A percentile compares a stretch with the other conserved stretches of the same genome.
Conservation (phyloP, 2,113 vertebrate species). For the Sceloporus tristichus region DNA sequence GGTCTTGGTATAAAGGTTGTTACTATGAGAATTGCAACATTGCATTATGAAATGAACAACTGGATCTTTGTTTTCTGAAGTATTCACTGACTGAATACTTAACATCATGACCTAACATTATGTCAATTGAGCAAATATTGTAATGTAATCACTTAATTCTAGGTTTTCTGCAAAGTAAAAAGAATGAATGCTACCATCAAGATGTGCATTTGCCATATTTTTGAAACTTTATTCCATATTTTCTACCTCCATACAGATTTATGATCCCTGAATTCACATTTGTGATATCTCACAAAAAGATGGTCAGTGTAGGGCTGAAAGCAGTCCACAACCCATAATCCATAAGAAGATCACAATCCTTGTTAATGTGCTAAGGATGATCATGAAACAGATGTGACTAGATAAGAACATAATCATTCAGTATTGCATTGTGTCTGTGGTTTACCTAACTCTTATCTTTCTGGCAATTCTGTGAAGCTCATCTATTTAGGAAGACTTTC, state of each 20-base stretch:
- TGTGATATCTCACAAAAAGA: neutral
- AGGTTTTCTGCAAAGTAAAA: neutral
- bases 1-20: no score
- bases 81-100: neutral
- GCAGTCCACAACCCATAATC: neutral
- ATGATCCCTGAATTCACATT: neutral
- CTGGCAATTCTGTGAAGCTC: neutral
- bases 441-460: neutral
- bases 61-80: neutral
- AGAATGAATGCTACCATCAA: neutral
- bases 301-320: neutral
- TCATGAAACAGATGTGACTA: neutral
- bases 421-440: neutral
- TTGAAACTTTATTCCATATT: neutral
- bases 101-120: neutral
- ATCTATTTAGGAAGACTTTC: neutral
- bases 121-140: neutral
- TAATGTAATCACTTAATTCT: neutral
- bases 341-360: neutral
- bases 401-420: neutral
- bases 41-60: neutral
- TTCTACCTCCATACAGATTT: neutral
- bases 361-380: neutral
- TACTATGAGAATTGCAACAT: neutral
- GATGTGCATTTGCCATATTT: neutral